Evolutionary conservation across 2,888 invertebrate species (phyloP).

Genomic region (Ommatoiulus sabulosus): DNA sequence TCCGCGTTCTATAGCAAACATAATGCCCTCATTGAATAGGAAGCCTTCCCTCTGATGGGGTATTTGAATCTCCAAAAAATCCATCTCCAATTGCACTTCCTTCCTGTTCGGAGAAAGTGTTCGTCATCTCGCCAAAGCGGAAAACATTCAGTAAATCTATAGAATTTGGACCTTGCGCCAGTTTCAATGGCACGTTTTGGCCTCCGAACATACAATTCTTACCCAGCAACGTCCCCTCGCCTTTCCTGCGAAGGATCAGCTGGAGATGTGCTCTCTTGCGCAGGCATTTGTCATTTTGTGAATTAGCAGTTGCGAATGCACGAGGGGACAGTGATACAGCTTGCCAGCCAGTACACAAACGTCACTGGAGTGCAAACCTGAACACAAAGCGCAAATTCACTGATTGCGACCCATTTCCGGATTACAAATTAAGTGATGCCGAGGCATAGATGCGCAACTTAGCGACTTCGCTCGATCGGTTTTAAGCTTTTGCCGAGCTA

Average conservation of each 20-base stretch:
- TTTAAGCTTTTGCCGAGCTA: not conserved
- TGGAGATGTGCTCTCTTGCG: not conserved
- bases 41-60: conserved; percentile 32
- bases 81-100: conserved; percentile 43
- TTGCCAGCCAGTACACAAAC: not conserved
- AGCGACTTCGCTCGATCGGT: conserved; percentile 12
- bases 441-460: not conserved
- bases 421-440: conserved; percentile 43
- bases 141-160: not conserved
- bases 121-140: conserved; percentile 32
- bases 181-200: conserved; percentile 13
- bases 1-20: not conserved
- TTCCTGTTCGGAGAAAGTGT: conserved; percentile 36
- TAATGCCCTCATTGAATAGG: not conserved
- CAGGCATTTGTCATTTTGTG: conserved; percentile 3
- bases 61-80: conserved; percentile 31
- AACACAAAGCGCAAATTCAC: conserved; percentile 15
- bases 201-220: not conserved
- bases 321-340: not conserved
- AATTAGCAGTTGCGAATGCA: not conserved
- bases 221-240: not conserved
- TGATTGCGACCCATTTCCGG: conserved; percentile 40
- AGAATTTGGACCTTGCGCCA: conserved; percentile 25
- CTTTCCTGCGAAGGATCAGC: conserved; percentile 1
- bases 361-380: conserved; percentile 12